These are phyloP conservation scores for Phrixothrix hirtus DNA, from an alignment of 2,888 invertebrate genomes.

Conservation along the genomic window DNA sequence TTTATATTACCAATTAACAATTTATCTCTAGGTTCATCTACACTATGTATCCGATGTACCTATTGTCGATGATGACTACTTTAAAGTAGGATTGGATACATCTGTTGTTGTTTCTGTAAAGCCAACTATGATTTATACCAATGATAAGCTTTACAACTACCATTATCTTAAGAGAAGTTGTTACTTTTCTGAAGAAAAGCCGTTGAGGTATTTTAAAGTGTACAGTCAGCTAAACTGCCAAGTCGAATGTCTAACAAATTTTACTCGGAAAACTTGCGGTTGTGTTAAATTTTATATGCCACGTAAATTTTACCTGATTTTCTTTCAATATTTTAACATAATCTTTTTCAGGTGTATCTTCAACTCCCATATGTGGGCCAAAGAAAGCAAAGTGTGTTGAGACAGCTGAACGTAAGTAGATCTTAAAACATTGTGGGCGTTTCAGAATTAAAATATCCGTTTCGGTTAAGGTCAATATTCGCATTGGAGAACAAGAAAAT, in stretches of 20 bases:
- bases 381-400: background rate
- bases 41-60: constrained; percentile 71
- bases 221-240: constrained; percentile 74
- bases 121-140: constrained; percentile 73
- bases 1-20: background rate
- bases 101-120: constrained; percentile 71
- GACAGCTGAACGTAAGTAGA: background rate
- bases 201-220: constrained; percentile 66
- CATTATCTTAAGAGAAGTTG: constrained; percentile 67
- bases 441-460: too few species aligned
- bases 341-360: too few species aligned
- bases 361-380: background rate
- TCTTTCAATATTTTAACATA: too few species aligned
- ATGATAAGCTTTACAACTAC: constrained; percentile 66
- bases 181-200: constrained; percentile 67
- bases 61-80: constrained; percentile 68
- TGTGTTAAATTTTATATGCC: constrained; percentile 69
- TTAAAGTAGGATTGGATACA: constrained; percentile 68
- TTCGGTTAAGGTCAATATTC: too few species aligned
- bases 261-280: constrained; percentile 57
- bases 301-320: constrained; percentile 45
- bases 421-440: background rate
- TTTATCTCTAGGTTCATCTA: constrained; percentile 63
- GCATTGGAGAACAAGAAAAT: too few species aligned
- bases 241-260: constrained; percentile 71